A percentile compares a stretch with the other conserved stretches of the same genome.
phyloP scores from a whole-genome alignment of 2,888 invertebrate genomes.

The Allolobophora icterica region DNA sequence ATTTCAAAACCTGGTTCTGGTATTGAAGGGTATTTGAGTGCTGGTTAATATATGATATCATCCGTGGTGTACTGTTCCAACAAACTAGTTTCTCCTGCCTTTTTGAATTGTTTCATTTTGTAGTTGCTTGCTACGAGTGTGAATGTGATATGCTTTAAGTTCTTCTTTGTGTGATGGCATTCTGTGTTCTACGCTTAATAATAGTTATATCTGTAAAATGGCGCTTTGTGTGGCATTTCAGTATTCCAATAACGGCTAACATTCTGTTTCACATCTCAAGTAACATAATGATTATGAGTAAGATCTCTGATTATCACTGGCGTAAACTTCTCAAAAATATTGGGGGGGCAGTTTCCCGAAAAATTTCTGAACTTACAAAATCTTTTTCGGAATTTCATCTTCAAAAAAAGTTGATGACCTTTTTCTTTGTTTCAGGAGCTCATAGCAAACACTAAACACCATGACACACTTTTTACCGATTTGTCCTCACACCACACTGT shows the following conservation, averaged over 20 bases:
- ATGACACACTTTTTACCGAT: too few relatives aligned
- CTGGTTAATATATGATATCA: not conserved
- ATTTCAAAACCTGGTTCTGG: not conserved
- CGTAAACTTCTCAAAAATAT: too few relatives aligned
- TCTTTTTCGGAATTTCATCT: too few relatives aligned
- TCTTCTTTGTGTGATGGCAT: not conserved
- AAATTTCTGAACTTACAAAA: too few relatives aligned
- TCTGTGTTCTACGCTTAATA: not conserved
- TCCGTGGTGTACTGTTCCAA: not conserved
- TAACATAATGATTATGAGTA: not conserved
- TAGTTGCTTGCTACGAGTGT: not conserved
- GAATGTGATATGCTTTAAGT: slow-evolving; percentile 17
- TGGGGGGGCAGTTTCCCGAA: too few relatives aligned
- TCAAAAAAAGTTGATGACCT: too few relatives aligned
- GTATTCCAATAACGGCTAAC: not conserved
- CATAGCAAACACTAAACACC: too few relatives aligned
- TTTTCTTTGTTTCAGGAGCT: too few relatives aligned
- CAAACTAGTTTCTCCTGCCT: not conserved
- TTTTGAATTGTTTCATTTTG: not conserved
- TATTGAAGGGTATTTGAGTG: not conserved
- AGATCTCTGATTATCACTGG: too few relatives aligned
- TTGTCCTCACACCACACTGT: too few relatives aligned
- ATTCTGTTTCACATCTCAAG: not conserved
- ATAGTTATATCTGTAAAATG: slow-evolving; percentile 17
- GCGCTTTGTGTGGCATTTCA: not conserved